Base-by-base conservation (phyloP, 35 echinoderm and acorn worm species). In the Hemicentrotus pulcherrimus region DNA sequence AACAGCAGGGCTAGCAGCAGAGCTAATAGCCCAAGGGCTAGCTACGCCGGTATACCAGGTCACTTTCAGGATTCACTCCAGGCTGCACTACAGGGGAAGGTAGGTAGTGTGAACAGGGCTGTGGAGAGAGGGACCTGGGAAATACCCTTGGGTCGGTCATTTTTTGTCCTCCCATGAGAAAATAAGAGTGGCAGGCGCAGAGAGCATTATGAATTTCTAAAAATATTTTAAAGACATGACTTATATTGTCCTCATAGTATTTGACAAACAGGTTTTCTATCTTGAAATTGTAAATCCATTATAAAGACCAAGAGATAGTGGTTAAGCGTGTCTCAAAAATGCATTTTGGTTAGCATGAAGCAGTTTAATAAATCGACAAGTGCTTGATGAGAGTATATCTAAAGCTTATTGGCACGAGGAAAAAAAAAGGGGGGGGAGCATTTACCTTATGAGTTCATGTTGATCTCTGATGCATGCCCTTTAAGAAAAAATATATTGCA, bases 1-100 rank as follows among this genome's bases (percentile, higher is more conserved):
- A 93, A 93, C 48, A 93, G 91, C 30, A 32, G 91, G 91, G 91
- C 91, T 31, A 58, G 48, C 91, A 93, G 91, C n/a, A 47, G 91
- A 47, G 91, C 91, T 58, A 93, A 58, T 31, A 93, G 91, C 91
- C 91, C 91, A 19, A 47, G 91, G 91, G 48, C 91, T 31, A 93
- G 91, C 48, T 93, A 93, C 48, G 45, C 91, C 13, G 91, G 91
- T 47, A 22, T 50, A 47, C 46, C 91, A 12, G 91, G 91, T 5
- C 91, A 32, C n/a, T 93, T 93, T 47, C 91, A 93, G 48, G 91
- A 93, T 15, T 93, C 91, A 13, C 91, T 93, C 32, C 91, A 93
- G 47, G 91, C 91, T 93, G 91, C 91, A 28, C 48, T 93, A 9
- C 91, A 93, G 48, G 91, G 91, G 48, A 93, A 93, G 91, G 91